Evolutionary conservation across 1,140 invertebrate genomes (phyloP).

Genomic region (Nasonia vitripennis): DNA sequence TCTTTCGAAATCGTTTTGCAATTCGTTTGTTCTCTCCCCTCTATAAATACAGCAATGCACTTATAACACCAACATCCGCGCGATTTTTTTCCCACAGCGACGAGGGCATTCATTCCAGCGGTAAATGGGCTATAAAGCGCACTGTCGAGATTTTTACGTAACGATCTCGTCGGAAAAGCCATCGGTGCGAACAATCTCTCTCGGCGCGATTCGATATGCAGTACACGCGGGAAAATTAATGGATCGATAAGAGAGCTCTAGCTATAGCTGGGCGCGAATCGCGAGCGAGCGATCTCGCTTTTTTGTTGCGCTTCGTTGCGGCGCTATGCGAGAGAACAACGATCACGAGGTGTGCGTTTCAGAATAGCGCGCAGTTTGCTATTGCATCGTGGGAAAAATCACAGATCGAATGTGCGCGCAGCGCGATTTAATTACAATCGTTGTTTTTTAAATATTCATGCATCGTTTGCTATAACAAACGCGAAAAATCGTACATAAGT

Average conservation of each 20-base stretch:
- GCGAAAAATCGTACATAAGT: background rate
- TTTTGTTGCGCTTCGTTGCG: background rate
- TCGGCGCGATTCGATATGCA: background rate
- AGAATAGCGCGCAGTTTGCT: background rate
- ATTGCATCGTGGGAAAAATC: background rate
- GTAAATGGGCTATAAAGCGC: background rate
- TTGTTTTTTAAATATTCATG: background rate
- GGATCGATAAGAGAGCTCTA: background rate
- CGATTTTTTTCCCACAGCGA: background rate
- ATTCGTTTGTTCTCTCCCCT: background rate
- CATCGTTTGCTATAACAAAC: too few relatives aligned
- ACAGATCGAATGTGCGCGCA: background rate
- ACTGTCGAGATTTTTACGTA: constrained; percentile 21
- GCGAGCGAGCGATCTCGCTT: too few relatives aligned
- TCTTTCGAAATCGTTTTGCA: background rate
- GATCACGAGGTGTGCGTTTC: too few relatives aligned
- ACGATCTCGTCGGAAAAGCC: constrained; percentile 24
- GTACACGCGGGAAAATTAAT: background rate
- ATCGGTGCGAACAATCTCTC: background rate
- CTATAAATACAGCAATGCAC: too few relatives aligned
- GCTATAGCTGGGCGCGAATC: too few relatives aligned
- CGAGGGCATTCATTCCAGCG: background rate
- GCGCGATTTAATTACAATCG: background rate
- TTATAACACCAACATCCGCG: too few relatives aligned
- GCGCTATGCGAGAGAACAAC: too few relatives aligned